Percentiles rank a stretch among this genome's conserved stretches.
Conservation (phyloP, 2,888 invertebrate species). For the Leptopterna dolabrata region DNA sequence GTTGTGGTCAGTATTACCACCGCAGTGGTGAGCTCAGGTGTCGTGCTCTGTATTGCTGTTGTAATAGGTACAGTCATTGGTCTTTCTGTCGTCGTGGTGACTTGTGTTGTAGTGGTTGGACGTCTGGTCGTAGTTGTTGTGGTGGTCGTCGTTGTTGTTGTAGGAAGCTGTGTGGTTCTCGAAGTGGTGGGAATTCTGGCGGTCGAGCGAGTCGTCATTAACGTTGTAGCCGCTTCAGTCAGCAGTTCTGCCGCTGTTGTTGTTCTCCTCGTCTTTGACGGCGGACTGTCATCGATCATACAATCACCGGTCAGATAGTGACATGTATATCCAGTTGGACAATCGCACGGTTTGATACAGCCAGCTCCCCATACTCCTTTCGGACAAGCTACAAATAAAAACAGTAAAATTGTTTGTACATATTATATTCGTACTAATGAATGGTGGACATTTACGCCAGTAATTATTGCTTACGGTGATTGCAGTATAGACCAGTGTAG, state of each 20-base stretch:
- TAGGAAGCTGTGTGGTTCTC: not conserved
- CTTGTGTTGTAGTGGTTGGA: constrained; percentile 32
- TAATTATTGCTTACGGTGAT: constrained; percentile 62
- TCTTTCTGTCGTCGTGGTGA: not conserved
- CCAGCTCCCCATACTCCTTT: constrained; percentile 60
- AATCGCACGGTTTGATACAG: constrained; percentile 59
- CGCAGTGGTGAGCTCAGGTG: not conserved
- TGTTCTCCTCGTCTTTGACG: constrained; percentile 53
- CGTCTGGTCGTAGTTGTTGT: constrained; percentile 4
- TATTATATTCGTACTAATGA: too few relatives aligned
- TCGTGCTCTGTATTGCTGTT: not conserved
- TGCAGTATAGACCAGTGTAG: constrained; percentile 61
- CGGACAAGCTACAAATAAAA: constrained; percentile 57
- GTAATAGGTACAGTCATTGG: constrained; percentile 4
- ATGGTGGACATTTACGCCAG: too few relatives aligned
- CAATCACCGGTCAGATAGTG: constrained; percentile 62
- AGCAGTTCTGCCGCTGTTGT: constrained; percentile 13
- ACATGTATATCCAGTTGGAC: constrained; percentile 61
- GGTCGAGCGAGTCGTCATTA: constrained; percentile 15
- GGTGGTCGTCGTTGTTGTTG: constrained; percentile 23
- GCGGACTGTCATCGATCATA: constrained; percentile 58
- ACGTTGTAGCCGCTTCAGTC: not conserved
- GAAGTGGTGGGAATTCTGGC: constrained; percentile 1
- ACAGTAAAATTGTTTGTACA: not conserved
- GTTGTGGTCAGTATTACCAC: not conserved